These are phyloP conservation scores for Thunnus albacares DNA, from an alignment of 2,797 vertebrate species.

Conservation along the genomic window DNA sequence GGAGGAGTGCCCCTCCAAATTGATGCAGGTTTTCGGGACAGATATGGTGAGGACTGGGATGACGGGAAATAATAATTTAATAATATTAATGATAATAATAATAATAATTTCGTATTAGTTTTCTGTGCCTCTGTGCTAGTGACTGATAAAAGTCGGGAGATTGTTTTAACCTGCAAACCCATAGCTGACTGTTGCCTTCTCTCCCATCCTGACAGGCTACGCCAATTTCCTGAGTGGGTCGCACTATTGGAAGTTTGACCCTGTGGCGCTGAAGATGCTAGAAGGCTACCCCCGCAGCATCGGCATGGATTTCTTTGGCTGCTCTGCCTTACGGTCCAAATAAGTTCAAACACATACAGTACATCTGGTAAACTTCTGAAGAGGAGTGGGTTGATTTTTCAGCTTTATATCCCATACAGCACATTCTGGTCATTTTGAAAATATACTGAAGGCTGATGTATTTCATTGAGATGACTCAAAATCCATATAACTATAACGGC, in stretches of 20 bases:
- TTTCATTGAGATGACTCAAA: conserved; percentile 13
- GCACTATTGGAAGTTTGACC: conserved; percentile 92
- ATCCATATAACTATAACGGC: not conserved
- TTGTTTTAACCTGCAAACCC: not conserved
- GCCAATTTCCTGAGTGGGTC: conserved; percentile 83
- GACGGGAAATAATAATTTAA: too few species aligned
- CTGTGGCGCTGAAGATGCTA: conserved; percentile 84
- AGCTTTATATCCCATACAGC: not conserved
- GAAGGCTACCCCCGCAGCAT: conserved; percentile 90
- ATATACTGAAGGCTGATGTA: not conserved
- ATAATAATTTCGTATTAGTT: not conserved
- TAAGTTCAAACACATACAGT: conserved; percentile 6
- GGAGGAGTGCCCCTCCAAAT: conserved; percentile 55
- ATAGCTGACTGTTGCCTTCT: conserved; percentile 10
- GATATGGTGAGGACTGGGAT: conserved; percentile 56
- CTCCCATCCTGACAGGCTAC: conserved; percentile 56
- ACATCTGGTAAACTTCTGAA: conserved; percentile 7
- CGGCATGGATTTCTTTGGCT: conserved; percentile 84
- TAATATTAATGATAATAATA: too few species aligned
- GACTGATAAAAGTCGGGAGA: not conserved
- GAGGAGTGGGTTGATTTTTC: conserved; percentile 2
- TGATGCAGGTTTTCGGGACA: conserved; percentile 70
- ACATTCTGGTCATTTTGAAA: conserved; percentile 1
- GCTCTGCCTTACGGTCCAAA: conserved; percentile 36
- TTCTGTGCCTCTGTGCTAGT: not conserved